phyloP scores from a whole-genome alignment of 2,113 vertebrate species.

The Brachyistius frenatus region DNA sequence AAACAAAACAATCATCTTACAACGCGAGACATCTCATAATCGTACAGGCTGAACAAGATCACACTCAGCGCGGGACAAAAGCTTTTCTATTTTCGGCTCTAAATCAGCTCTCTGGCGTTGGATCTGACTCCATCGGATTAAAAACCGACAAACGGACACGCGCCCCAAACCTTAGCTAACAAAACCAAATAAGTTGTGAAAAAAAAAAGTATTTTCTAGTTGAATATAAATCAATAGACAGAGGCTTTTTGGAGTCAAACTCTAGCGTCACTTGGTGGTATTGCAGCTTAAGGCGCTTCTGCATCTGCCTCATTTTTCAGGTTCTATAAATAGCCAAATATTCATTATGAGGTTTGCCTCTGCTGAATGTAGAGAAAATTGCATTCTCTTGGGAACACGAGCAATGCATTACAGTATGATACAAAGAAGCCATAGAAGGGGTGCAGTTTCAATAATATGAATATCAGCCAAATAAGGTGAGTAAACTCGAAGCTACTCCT shows the following conservation, averaged over 20 bases:
- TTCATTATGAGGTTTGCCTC: background rate
- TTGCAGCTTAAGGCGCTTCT: no score
- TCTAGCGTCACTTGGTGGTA: no score
- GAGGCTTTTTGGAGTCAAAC: no score
- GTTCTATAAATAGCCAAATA: background rate
- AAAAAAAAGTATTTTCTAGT: no score
- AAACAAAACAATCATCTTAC: no score
- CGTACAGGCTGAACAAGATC: background rate
- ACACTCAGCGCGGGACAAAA: background rate
- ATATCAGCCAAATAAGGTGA: conserved; percentile 17
- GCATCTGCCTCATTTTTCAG: background rate
- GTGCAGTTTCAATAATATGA: background rate
- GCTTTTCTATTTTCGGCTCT: background rate
- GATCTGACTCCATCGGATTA: no score
- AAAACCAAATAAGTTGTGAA: no score
- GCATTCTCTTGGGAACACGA: background rate
- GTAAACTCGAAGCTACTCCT: conserved; percentile 1
- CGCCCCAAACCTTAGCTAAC: no score
- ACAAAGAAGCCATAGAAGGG: background rate
- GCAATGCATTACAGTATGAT: background rate
- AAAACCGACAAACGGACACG: no score
- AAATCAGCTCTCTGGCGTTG: background rate
- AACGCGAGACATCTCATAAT: background rate
- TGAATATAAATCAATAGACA: no score
- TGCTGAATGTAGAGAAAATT: no score